Evolutionary conservation across 30 jellyfish, hydroid and myxozoan species (phyloP), one percentile per base, ranked within the genome.

Genomic region (Turritopsis rubra): DNA sequence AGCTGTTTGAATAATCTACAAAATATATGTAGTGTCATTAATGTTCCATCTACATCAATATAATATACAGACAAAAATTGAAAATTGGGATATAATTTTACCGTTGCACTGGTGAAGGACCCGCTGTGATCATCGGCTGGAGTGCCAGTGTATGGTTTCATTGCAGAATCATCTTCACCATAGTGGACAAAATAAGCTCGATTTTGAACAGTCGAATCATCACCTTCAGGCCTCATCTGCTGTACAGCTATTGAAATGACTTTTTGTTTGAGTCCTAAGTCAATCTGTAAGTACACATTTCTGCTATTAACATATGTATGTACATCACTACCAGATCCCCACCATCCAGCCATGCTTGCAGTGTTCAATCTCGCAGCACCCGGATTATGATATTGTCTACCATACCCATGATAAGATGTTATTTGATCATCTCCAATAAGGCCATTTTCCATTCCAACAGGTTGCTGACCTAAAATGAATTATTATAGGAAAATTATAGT

Each of bases 401-500:
- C 21, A 18, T 60, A 0, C 19, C 22, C 21, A 21, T 23, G 22
- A 23, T 23, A 21, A 60, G 19, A 23, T 60, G 73, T 18, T 23
- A 60, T 60, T 60, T 60, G 73, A 21, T 21, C 73, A 60, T 60
- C 73, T 18, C 73, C 21, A 18, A 60, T 60, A 23, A 60, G 73
- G 73, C 73, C 73, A 60, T 23, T 60, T 60, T 60, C 22, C 21
- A 60, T 21, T 18, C 73, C 73, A 60, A 60, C 73, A 60, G 73
- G 73, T 0, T 21, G 0, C 19, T 21, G 22, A 60, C 21, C 73
- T 60, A 0, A 21, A n/a, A n/a, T n/a, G n/a, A n/a, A n/a, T n/a
- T n/a, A n/a, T n/a, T n/a, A n/a, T n/a, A n/a, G n/a, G n/a, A n/a
- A n/a, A n/a, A n/a, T n/a, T n/a, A n/a, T n/a, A n/a, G n/a, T n/a